Evolutionary conservation across 1,140 invertebrate genomes (phyloP), one percentile per base, ranked within the genome.

Genomic region (Ceratosolen fusciceps): DNA sequence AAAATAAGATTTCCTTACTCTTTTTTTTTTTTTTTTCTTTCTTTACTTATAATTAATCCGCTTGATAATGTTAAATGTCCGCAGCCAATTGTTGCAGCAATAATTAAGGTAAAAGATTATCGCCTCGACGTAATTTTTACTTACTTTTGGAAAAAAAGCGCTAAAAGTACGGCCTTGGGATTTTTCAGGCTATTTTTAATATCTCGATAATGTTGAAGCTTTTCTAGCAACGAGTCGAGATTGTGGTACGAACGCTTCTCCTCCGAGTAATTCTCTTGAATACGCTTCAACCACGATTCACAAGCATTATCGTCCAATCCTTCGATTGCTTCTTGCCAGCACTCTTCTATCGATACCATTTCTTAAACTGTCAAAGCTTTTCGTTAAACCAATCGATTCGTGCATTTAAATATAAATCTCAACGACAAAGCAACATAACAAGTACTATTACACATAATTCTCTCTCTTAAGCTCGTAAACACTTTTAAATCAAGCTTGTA

Each of bases 121-220:
- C n/a, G n/a, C n/a, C n/a, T n/a, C 52, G 21, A 56, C 5, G 3
- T 16, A 12, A 70, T 16, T 14, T 26, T 14, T 21, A 79, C 90
- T 85, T 85, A 92, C 92, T 92, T 91, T 83, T 92, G 91, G 82
- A 93, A 93, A 80, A 92, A 90, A 67, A 92, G 85, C 5, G 92
- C 92, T 65, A 92, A 86, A 0, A 91, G 85, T 19, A 92, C 84
- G 71, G 90, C 89, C 79, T 89, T 84, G 0, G 91, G 87, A 80
- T 87, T 90, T 80, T 91, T 90, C 16, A 93, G 83, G 29, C 87
- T 85, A 56, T 88, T 83, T 70, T 89, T 90, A 65, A 90, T 86
- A n/a, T 89, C 87, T 60, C 91, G 86, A 80, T 90, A 92, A 80
- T 90, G 85, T 52, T 81, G 72, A 16, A 92, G 85, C 83, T 92